Evolutionary conservation across 2,797 vertebrate genomes (phyloP), one percentile per base, ranked within the genome.

Genomic region (Propithecus perrieri): DNA sequence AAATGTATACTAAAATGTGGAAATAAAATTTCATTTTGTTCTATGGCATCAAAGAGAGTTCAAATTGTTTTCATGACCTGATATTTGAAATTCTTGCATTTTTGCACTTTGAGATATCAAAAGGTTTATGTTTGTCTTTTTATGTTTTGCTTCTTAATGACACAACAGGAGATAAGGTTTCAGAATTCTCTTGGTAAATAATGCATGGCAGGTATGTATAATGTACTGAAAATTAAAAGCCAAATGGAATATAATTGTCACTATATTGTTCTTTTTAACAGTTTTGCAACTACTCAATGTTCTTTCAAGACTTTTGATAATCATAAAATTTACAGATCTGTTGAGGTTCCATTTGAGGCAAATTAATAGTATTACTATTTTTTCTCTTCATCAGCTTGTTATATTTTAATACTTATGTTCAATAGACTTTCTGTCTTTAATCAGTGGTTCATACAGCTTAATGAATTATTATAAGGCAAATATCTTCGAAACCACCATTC

Each of bases 101-200:
- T 65, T 81, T 65, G 8, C 26, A 71, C n/a, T 46, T 92, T 59
- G 18, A 69, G 48, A 75, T 80, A 80, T 41, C 53, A 78, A 48
- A 5, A 71, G 46, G 33, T 67, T 91, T 89, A 11, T 86, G 35
- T 75, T 84, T 80, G 57, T 75, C 59, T 80, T 93, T 95, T 88
- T 86, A 81, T 81, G 55, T 85, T 96, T 96, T 85, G 24, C 74
- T 90, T 91, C 67, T 81, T 81, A 92, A 53, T 57, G 48, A 46
- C 61, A 43, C 4, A 3, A 38, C n/a, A 69, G 30, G 50, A 96
- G 76, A 59, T 14, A 75, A 63, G 43, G 50, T 76, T 89, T 92
- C n/a, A 46, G 24, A 78, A 59, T 84, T 75, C 38, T 75, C 71
- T 76, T 59, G 46, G 67, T 75, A 93, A 87, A 85, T 61, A 74